Percentiles rank a stretch among this genome's conserved stretches.
Evolutionary conservation across 2,113 vertebrate genomes (phyloP).

Genomic region (Capra hircus): DNA sequence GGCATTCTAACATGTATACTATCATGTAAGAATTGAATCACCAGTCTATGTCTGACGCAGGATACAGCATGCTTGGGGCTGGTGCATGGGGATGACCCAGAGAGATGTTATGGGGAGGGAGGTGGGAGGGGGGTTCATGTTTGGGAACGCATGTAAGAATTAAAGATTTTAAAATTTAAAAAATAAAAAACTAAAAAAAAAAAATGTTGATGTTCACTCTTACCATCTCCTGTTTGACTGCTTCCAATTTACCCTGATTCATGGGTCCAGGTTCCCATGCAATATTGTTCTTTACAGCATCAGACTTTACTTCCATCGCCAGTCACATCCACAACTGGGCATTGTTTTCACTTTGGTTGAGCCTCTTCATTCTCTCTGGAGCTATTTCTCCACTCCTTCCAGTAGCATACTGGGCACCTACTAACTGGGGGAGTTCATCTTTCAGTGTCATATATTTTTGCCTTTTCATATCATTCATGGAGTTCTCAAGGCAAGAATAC

Average conservation of each 20-base stretch:
- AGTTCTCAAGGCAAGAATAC: background rate
- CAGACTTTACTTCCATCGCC: background rate
- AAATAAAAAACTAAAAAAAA: too few species aligned
- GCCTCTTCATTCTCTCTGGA: background rate
- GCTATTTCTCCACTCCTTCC: background rate
- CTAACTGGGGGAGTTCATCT: background rate
- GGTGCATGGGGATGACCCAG: too few species aligned
- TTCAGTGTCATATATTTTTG: background rate
- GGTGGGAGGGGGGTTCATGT: too few species aligned
- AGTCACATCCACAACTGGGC: background rate
- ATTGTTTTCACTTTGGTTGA: background rate
- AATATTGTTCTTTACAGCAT: background rate
- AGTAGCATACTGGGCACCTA: background rate
- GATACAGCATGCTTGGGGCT: too few species aligned
- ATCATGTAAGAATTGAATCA: too few species aligned
- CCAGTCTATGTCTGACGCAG: too few species aligned
- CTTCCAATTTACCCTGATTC: background rate
- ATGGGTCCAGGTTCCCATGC: background rate
- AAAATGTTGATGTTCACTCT: background rate
- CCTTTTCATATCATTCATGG: background rate
- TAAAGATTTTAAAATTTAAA: too few species aligned
- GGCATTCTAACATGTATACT: too few species aligned
- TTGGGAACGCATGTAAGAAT: too few species aligned
- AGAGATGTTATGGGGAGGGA: too few species aligned
- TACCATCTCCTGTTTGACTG: background rate